Conservation (phyloP, 53 echinoderm and acorn worm species). For the Astropecten irregularis region DNA sequence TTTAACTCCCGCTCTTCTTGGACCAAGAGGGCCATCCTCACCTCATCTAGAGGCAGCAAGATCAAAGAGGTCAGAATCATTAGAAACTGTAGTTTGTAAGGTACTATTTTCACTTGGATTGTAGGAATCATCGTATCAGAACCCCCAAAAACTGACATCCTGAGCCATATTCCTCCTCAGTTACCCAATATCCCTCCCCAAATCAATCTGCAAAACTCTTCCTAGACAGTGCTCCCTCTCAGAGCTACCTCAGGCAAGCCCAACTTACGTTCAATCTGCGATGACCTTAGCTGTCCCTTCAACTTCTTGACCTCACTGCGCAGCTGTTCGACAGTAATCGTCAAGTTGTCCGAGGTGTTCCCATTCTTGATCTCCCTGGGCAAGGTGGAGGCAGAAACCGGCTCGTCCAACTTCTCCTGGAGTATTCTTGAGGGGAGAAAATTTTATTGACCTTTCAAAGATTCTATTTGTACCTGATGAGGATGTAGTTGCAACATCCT, state of each 20-base stretch:
- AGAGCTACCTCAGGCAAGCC: too few relatives aligned
- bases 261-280: conserved; percentile 96
- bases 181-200: too few relatives aligned
- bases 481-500: too few relatives aligned
- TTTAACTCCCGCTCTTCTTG: conserved; percentile 93
- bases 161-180: too few relatives aligned
- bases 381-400: conserved; percentile 88
- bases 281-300: conserved; percentile 72
- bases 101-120: too few relatives aligned
- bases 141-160: too few relatives aligned
- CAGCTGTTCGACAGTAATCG: conserved; percentile 87
- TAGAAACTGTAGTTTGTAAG: neutral
- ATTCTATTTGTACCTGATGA: too few relatives aligned
- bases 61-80: neutral
- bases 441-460: neutral
- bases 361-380: conserved; percentile 98
- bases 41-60: conserved; percentile 72
- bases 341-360: conserved; percentile 83
- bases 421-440: conserved; percentile 65
- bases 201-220: too few relatives aligned
- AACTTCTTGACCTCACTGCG: conserved; percentile 89
- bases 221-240: too few relatives aligned
- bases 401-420: conserved; percentile 96
- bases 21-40: conserved; percentile 77
- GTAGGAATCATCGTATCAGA: too few relatives aligned